These are phyloP conservation scores for Marisa cornuarietis DNA, from an alignment of 1,140 invertebrate species.

Conservation along the genomic window DNA sequence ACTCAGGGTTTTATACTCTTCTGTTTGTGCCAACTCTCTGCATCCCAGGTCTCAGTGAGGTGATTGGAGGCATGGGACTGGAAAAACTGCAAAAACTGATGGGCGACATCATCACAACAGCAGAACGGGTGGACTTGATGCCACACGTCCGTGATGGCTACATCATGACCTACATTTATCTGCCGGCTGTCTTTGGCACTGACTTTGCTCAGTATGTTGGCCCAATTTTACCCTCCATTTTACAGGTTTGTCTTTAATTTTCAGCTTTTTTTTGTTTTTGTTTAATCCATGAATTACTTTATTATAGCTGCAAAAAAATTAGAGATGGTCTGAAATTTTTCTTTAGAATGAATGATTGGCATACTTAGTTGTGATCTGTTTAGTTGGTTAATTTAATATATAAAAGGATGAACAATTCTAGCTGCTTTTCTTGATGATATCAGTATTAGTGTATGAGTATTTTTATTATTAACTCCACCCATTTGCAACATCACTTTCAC, in stretches of 20 bases:
- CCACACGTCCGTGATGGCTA: constrained; percentile 99
- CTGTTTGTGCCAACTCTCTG: not conserved
- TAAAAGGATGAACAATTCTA: too few relatives aligned
- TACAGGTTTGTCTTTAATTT: constrained; percentile 73
- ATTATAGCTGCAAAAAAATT: too few relatives aligned
- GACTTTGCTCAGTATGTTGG: constrained; percentile 97
- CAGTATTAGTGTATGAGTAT: too few relatives aligned
- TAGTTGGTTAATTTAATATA: too few relatives aligned
- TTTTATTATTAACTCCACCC: too few relatives aligned
- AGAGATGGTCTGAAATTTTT: too few relatives aligned
- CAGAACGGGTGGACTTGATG: constrained; percentile 87
- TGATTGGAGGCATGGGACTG: constrained; percentile 94
- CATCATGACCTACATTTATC: constrained; percentile 99
- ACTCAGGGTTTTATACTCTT: not conserved
- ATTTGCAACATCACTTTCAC: too few relatives aligned
- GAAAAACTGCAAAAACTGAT: constrained; percentile 96
- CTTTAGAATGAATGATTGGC: too few relatives aligned
- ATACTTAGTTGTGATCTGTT: too few relatives aligned
- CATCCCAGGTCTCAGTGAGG: constrained; percentile 72
- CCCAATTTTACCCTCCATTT: constrained; percentile 96
- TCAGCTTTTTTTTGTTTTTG: not conserved
- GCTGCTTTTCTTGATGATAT: too few relatives aligned
- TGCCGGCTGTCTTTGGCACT: constrained; percentile 94
- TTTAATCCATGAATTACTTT: not conserved
- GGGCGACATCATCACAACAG: constrained; percentile 97